Percentiles rank a stretch among this genome's conserved stretches.
Conservation (phyloP, 2,113 vertebrate genomes). For the Mohoua ochrocephala region DNA sequence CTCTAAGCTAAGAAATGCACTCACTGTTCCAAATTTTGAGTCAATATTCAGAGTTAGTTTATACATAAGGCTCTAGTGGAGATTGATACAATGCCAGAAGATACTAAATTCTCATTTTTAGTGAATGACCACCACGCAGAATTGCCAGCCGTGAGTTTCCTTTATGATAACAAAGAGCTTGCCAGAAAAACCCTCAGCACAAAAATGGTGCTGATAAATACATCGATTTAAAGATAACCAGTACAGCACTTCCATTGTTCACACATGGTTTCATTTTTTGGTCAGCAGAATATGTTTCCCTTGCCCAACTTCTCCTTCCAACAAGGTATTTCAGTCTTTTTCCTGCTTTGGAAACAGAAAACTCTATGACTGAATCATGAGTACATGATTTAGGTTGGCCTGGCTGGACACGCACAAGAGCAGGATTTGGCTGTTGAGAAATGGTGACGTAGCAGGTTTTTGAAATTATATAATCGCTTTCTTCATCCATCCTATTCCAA, state of each 20-base stretch:
- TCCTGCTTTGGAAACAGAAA: background rate
- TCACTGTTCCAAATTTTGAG: background rate
- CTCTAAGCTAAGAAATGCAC: background rate
- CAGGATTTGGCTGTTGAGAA: background rate
- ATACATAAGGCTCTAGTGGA: background rate
- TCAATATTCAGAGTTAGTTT: background rate
- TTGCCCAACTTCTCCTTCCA: background rate
- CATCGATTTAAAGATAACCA: background rate
- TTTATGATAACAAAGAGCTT: conserved; percentile 3
- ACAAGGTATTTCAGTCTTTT: background rate
- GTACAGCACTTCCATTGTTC: background rate
- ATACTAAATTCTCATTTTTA: conserved; percentile 34
- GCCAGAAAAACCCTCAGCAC: conserved; percentile 1
- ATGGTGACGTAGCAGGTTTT: background rate
- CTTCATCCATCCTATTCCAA: background rate
- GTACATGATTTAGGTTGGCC: background rate
- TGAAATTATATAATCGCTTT: background rate
- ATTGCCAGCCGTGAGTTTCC: background rate
- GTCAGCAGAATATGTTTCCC: background rate
- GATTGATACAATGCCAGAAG: background rate
- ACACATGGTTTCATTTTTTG: conserved; percentile 10
- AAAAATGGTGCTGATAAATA: background rate
- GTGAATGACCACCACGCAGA: background rate
- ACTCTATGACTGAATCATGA: background rate
- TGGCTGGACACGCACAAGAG: background rate